phyloP scores from a whole-genome alignment of 1,140 invertebrate genomes.

The Drosophila truncata region DNA sequence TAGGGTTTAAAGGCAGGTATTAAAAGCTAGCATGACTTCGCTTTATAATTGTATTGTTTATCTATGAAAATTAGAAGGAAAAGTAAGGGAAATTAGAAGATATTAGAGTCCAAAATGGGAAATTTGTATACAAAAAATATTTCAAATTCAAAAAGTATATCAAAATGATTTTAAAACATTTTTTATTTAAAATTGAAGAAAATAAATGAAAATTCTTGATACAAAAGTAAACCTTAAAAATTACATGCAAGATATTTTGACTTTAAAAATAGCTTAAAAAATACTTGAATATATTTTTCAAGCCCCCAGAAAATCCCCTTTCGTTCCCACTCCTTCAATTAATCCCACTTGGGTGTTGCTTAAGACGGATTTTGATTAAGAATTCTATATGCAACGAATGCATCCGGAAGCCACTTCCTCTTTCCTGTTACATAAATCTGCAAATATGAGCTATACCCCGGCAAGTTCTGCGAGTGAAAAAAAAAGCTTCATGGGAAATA shows the following conservation, averaged over 20 bases:
- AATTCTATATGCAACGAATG: not conserved
- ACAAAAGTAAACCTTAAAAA: not conserved
- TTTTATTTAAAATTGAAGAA: not conserved
- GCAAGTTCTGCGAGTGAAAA: constrained; percentile 30
- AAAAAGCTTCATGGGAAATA: constrained; percentile 71
- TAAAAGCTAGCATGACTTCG: not conserved
- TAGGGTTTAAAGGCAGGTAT: too few species aligned
- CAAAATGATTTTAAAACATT: not conserved
- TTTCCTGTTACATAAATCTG: constrained; percentile 36
- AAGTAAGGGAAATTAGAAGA: not conserved
- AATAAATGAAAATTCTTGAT: not conserved
- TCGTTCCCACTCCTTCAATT: not conserved
- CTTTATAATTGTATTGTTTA: too few species aligned
- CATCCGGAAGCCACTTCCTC: constrained; percentile 26
- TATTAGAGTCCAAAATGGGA: too few species aligned
- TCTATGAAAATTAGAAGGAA: not conserved
- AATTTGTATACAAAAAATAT: not conserved
- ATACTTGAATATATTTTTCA: not conserved
- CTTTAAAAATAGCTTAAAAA: not conserved
- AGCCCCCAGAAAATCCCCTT: not conserved
- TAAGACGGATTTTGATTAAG: constrained; percentile 1
- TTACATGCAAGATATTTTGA: not conserved
- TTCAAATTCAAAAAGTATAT: too few species aligned
- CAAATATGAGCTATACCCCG: constrained; percentile 16
- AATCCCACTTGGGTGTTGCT: not conserved